A percentile compares a stretch with the other conserved stretches of the same genome.
These are phyloP conservation scores for Sitta carolinensis DNA, from an alignment of 2,797 vertebrate species.

Conservation along the genomic window DNA sequence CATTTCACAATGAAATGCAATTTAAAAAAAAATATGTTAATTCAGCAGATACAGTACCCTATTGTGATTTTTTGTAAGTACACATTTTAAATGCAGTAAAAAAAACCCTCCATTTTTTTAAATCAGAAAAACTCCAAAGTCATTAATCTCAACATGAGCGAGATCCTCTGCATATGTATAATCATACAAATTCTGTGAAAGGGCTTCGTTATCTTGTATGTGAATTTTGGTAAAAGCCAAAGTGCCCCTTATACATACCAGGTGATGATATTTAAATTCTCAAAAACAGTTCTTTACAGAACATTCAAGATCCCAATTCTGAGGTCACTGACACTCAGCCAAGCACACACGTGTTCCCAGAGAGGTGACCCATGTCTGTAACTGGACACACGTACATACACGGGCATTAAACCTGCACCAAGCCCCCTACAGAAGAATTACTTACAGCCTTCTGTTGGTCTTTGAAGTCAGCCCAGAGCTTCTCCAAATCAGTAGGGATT, in stretches of 20 bases:
- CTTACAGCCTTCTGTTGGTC: slow-evolving; percentile 96
- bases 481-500: slow-evolving; percentile 90
- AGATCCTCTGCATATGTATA: not conserved
- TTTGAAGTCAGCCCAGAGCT: slow-evolving; percentile 95
- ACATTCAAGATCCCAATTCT: not conserved
- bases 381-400: not conserved
- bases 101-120: not conserved
- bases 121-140: not conserved
- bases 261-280: not conserved
- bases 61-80: not conserved
- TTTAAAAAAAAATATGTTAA: not conserved
- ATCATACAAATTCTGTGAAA: not conserved
- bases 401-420: not conserved
- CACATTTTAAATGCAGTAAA: not conserved
- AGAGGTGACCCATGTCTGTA: not conserved
- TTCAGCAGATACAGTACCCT: not conserved
- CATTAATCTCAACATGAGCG: not conserved
- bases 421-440: not conserved
- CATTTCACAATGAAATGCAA: not conserved
- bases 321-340: not conserved
- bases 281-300: not conserved
- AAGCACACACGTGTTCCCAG: not conserved
- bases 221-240: not conserved
- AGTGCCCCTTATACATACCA: not conserved
- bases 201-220: not conserved